phyloP scores from a whole-genome alignment of 2,113 vertebrate genomes.

The Miniopterus natalensis region DNA sequence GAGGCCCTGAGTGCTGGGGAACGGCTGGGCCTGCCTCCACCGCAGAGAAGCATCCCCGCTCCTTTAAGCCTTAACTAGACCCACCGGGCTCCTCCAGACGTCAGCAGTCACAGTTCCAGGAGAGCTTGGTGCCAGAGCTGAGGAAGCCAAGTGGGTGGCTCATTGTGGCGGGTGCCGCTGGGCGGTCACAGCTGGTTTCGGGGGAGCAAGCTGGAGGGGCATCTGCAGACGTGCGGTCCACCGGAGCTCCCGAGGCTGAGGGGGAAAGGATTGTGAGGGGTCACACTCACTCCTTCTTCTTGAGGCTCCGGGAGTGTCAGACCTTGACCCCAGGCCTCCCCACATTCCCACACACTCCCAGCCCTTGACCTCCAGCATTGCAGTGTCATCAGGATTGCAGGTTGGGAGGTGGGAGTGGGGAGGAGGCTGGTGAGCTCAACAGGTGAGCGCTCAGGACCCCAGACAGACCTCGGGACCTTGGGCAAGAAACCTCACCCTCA shows the following conservation, averaged over 20 bases:
- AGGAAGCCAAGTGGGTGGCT: rapidly evolving
- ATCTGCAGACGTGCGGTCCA: rapidly evolving
- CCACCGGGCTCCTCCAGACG: not conserved
- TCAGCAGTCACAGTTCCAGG: no score
- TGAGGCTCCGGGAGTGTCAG: not conserved
- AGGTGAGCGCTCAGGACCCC: no score
- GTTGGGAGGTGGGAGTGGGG: not conserved
- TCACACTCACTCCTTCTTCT: not conserved
- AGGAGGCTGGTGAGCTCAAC: not conserved
- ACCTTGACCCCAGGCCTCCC: not conserved
- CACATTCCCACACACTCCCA: not conserved
- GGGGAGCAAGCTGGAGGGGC: not conserved
- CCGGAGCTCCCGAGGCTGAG: no score
- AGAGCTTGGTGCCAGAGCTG: rapidly evolving
- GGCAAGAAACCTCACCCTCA: rapidly evolving
- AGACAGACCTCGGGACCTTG: not conserved
- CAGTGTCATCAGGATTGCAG: not conserved
- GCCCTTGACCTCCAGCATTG: no score
- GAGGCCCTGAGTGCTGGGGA: not conserved
- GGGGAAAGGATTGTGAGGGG: no score
- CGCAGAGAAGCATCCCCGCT: not conserved
- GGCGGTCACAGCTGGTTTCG: rapidly evolving
- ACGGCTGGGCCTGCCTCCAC: not conserved
- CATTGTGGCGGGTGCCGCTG: not conserved
- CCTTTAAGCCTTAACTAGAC: not conserved